Percentiles rank a stretch among this genome's conserved stretches.
Conservation (phyloP, 2,888 invertebrate genomes). For the Drosophila glabriapex region DNA sequence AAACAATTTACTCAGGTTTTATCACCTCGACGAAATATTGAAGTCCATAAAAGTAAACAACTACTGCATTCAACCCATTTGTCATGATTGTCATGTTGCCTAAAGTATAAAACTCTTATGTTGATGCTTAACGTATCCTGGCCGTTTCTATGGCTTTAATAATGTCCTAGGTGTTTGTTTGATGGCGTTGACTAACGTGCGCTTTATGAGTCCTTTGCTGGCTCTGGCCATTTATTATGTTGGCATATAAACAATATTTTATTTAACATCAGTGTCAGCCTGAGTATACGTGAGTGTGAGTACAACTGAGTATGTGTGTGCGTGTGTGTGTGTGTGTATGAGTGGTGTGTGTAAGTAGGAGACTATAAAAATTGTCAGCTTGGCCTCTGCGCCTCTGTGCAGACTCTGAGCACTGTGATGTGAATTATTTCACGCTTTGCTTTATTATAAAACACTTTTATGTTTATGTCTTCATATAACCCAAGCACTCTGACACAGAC, state of each 20-base stretch:
- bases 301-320: not conserved
- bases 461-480: slow-evolving; percentile 80
- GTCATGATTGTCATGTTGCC: slow-evolving; percentile 74
- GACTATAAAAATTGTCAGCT: slow-evolving; percentile 82
- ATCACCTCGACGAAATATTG: not conserved
- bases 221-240: slow-evolving; percentile 76
- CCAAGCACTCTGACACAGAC: slow-evolving; percentile 68
- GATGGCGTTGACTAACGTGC: slow-evolving; percentile 62
- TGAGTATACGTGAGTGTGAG: slow-evolving; percentile 5
- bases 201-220: slow-evolving; percentile 67
- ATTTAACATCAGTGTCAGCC: slow-evolving; percentile 78
- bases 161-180: slow-evolving; percentile 64
- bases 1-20: not conserved
- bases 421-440: slow-evolving; percentile 81
- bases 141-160: slow-evolving; percentile 41
- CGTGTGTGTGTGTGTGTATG: not conserved
- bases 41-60: slow-evolving; percentile 9
- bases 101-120: slow-evolving; percentile 19
- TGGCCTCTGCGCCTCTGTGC: slow-evolving; percentile 52
- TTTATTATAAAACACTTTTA: slow-evolving; percentile 83
- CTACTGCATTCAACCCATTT: slow-evolving; percentile 52
- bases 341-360: slow-evolving; percentile 19
- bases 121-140: slow-evolving; percentile 3
- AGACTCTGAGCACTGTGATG: slow-evolving; percentile 50
- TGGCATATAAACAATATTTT: slow-evolving; percentile 79